Base-by-base conservation (phyloP, 2,888 invertebrate genomes). In the Podotricha telesiphe region DNA sequence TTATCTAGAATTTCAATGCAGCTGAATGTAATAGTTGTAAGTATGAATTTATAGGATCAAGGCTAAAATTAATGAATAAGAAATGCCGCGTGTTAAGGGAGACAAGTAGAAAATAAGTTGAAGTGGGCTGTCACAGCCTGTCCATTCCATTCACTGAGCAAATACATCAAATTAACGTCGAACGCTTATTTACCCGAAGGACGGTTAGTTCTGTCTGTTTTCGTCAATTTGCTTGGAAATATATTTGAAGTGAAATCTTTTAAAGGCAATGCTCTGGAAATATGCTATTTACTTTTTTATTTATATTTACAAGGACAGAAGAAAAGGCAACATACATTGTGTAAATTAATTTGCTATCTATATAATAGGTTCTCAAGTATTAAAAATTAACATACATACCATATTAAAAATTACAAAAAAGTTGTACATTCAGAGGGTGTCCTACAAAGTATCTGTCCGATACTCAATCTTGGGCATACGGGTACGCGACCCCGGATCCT, bases 151-250 rank as follows among this genome's bases (percentile, higher is more conserved):
- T 63, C 63, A 50, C 50, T 68, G 63, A 50, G 42, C 68, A 64
- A 68, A 64, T 68, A 64, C 68, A 42, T 56, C 63, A 68, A 68
- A 68, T 68, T 63, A 68, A 50, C 53, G 55, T 63, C 56, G 15
- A 28, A 58, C 37, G 20, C 34, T 58, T 66, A 66, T 58, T 66
- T 58, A 48, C 48, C 58, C 40, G 37, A 58, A 40, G 34, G 20
- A 47, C 15, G 34, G 15, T 56, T 65, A 19, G 48, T 65, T 47
- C n/a, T 48, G 19, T 65, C 45, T 34, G 42, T 42, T 59, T 22
- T 59, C 22, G 42, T 59, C 22, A 45, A 59, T 42, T 59, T 45
- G 42, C 20, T 42, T 20, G 40, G 56, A 40, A 22, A 58, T 42
- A n/a, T 58, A 58, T 58, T 58, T 45, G 22, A 22, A 59, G 13